Conservation (phyloP, 2,113 vertebrate genomes). For the Rhinolophus sinicus region DNA sequence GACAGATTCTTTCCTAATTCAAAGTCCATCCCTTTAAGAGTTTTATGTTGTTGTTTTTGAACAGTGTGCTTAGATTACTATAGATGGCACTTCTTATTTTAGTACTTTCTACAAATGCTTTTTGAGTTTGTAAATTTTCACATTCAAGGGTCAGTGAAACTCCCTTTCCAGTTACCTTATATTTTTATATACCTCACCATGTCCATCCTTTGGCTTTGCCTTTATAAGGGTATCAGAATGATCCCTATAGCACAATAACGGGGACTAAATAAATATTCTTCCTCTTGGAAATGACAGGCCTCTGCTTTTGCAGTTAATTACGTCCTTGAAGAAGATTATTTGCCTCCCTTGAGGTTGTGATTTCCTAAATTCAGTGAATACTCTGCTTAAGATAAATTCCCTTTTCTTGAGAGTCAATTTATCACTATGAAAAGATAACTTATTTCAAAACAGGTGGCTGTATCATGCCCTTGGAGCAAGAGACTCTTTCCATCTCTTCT, state of each 20-base stretch:
- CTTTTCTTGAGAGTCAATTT: conserved; percentile 1
- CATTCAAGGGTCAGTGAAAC: neutral
- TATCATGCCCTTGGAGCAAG: neutral
- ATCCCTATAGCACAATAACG: neutral
- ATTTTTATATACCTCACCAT: neutral
- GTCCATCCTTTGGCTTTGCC: neutral
- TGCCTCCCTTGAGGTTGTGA: neutral
- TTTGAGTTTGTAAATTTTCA: neutral
- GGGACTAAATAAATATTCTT: neutral
- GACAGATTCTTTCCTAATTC: neutral
- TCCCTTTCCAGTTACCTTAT: neutral
- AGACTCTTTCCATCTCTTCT: neutral
- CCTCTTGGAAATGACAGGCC: neutral
- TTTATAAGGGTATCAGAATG: neutral
- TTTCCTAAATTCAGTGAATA: conserved; percentile 46
- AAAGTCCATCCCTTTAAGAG: neutral
- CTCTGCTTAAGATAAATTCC: neutral
- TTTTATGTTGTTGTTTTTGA: neutral
- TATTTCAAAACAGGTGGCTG: neutral
- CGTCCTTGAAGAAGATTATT: conserved; percentile 18
- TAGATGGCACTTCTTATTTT: neutral
- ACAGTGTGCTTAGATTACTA: neutral
- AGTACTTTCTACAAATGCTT: neutral
- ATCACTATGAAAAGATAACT: neutral
- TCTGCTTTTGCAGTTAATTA: conserved; percentile 51